These are phyloP conservation scores for Scophthalmus maximus DNA, from an alignment of 2,113 vertebrate species.

Conservation along the genomic window DNA sequence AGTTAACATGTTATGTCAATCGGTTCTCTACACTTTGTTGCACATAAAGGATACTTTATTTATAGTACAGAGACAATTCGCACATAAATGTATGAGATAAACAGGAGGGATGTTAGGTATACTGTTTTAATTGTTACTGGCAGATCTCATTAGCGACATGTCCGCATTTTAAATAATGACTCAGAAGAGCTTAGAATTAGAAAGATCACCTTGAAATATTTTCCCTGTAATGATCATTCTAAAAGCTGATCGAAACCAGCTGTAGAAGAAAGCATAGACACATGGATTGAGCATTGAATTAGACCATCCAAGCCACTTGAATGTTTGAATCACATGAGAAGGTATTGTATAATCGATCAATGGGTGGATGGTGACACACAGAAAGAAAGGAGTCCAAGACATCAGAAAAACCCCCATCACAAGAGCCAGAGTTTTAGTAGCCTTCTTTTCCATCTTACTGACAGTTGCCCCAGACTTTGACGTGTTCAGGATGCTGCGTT, in stretches of 20 bases:
- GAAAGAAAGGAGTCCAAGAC: not conserved
- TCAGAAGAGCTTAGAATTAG: slow-evolving; percentile 11
- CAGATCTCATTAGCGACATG: no score
- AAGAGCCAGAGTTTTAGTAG: not conserved
- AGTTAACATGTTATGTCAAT: no score
- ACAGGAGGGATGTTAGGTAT: no score
- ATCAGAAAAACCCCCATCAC: not conserved
- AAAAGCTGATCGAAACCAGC: slow-evolving; percentile 45
- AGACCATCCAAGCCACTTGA: slow-evolving; percentile 19
- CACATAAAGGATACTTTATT: no score
- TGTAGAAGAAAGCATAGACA: slow-evolving; percentile 52
- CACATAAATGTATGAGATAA: no score
- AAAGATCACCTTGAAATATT: slow-evolving; percentile 33
- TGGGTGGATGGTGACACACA: not conserved
- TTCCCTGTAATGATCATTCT: slow-evolving; percentile 45
- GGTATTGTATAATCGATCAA: not conserved
- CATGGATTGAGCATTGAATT: slow-evolving; percentile 48
- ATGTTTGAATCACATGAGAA: not conserved
- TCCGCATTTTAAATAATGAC: no score
- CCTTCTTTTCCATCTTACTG: no score
- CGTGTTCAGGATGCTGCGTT: not conserved
- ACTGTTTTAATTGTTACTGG: no score
- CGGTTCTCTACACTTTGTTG: no score
- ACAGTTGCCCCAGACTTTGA: no score
- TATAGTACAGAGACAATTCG: no score